Percentiles rank a stretch among this genome's conserved stretches.
phyloP scores from a whole-genome alignment of 2,113 vertebrate genomes.

The Sigmodon hispidus region DNA sequence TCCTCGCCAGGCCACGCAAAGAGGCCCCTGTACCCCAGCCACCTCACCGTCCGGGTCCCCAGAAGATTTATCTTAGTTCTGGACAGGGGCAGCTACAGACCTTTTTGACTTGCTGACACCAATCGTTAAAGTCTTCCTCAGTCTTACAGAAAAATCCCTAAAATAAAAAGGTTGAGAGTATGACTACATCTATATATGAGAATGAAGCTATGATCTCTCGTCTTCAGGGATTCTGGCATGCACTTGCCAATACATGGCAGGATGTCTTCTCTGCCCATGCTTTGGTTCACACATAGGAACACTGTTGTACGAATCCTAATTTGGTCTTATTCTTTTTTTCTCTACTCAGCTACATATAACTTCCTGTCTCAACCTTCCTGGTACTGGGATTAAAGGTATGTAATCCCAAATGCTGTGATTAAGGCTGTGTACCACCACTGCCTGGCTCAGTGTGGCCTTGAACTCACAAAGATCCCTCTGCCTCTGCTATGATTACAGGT shows the following conservation, averaged over 20 bases:
- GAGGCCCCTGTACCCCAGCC: not conserved
- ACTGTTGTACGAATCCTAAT: no score
- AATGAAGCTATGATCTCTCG: not conserved
- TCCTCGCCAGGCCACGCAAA: not conserved
- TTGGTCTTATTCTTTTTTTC: no score
- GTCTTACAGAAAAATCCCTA: constrained; percentile 98
- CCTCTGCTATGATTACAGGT: no score
- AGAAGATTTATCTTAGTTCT: not conserved
- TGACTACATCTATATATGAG: accelerated
- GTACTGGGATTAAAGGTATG: no score
- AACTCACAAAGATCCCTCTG: no score
- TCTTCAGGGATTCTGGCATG: not conserved
- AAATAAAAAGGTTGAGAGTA: not conserved
- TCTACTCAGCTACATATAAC: no score
- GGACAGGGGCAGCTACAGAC: constrained; percentile 79
- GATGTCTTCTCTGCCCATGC: not conserved
- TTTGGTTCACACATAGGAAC: not conserved
- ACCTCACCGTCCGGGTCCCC: not conserved
- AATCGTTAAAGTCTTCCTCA: constrained; percentile 96
- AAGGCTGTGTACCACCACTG: no score
- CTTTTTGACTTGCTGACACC: constrained; percentile 96
- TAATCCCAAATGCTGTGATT: no score
- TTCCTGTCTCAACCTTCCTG: no score
- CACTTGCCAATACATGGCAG: accelerated
- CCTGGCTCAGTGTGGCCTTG: no score